Conservation (phyloP, 1,140 invertebrate genomes). For the Drosophila melanogaster region DNA sequence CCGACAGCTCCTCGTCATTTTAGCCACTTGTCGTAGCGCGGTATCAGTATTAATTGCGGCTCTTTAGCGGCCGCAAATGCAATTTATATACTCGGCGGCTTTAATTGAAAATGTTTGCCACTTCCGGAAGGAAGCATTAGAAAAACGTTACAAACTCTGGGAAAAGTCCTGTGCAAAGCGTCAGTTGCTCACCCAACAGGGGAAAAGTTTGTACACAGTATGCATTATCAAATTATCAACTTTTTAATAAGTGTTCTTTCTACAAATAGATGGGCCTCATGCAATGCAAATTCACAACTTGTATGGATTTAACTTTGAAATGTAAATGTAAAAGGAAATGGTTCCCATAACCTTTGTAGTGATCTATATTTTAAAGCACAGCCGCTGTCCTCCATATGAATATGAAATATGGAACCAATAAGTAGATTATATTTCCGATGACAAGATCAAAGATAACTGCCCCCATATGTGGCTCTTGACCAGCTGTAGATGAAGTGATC, state of each 20-base stretch:
- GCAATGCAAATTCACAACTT: too few species aligned
- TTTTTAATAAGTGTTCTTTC: background rate
- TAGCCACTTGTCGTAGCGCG: constrained; percentile 13
- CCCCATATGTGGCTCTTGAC: constrained; percentile 40
- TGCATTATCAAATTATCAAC: constrained; percentile 32
- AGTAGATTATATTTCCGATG: constrained; percentile 24
- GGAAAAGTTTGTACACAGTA: constrained; percentile 4
- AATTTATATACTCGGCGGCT: constrained; percentile 18
- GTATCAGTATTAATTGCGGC: constrained; percentile 67
- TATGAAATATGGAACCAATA: constrained; percentile 26
- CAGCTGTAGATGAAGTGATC: constrained; percentile 24
- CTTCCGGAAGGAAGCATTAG: constrained; percentile 70
- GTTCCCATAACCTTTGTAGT: too few species aligned
- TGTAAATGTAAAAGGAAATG: too few species aligned
- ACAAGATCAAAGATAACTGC: constrained; percentile 39
- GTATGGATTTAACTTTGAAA: too few species aligned
- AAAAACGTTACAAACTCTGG: constrained; percentile 46
- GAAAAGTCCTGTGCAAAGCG: constrained; percentile 2
- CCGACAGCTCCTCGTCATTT: constrained; percentile 15
- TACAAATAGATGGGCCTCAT: background rate
- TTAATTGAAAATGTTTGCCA: constrained; percentile 73
- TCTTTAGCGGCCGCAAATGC: constrained; percentile 65
- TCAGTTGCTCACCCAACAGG: constrained; percentile 18
- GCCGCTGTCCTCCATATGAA: background rate
- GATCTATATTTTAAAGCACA: background rate